A percentile compares a stretch with the other conserved stretches of the same genome.
Conservation (phyloP, 2,888 invertebrate genomes). For the Phaonia tiefii region DNA sequence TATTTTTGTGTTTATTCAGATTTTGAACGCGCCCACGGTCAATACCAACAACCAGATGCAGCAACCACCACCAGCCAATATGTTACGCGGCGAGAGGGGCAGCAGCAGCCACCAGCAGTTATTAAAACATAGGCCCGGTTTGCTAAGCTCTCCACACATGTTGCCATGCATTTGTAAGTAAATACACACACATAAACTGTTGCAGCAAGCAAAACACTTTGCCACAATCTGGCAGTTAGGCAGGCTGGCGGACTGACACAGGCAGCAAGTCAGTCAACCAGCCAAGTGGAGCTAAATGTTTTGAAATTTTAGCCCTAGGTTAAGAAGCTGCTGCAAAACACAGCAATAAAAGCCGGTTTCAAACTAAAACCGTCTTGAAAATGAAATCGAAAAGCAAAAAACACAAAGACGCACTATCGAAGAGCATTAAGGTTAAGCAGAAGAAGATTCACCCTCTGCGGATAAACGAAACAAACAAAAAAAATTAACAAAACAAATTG, state of each 20-base stretch:
- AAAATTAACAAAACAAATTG: slow-evolving; percentile 28
- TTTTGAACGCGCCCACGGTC: slow-evolving; percentile 67
- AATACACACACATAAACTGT: neutral
- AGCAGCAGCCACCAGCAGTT: slow-evolving; percentile 2
- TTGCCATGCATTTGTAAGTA: neutral
- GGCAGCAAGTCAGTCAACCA: slow-evolving; percentile 29
- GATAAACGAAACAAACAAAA: neutral
- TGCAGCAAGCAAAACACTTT: slow-evolving; percentile 7
- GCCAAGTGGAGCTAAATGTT: slow-evolving; percentile 41
- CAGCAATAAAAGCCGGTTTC: slow-evolving; percentile 52
- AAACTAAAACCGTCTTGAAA: slow-evolving; percentile 50
- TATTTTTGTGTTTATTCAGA: slow-evolving; percentile 16
- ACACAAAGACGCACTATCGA: slow-evolving; percentile 48
- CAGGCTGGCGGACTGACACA: slow-evolving; percentile 33
- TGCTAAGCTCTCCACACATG: neutral
- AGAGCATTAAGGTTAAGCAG: neutral
- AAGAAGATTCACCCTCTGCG: neutral
- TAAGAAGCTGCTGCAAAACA: slow-evolving; percentile 48
- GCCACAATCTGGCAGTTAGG: neutral
- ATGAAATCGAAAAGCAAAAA: neutral
- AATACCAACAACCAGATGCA: slow-evolving; percentile 66
- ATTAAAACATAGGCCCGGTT: slow-evolving; percentile 28
- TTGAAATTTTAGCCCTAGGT: slow-evolving; percentile 64
- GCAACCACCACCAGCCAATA: slow-evolving; percentile 54
- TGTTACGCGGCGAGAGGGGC: neutral